phyloP scores from a whole-genome alignment of 2,888 invertebrate genomes.

The Sesia apiformis region DNA sequence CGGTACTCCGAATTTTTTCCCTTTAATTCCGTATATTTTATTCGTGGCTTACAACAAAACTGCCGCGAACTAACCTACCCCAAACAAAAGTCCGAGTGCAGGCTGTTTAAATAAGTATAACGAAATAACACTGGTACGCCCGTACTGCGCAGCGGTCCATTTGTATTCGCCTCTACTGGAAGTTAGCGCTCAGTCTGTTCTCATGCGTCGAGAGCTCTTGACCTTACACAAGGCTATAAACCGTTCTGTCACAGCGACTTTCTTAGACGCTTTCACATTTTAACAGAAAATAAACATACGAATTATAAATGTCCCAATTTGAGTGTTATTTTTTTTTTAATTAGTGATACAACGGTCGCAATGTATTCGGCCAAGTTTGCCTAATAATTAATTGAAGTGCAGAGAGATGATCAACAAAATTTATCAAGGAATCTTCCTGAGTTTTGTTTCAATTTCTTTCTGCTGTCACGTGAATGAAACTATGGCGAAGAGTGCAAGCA shows the following conservation, averaged over 20 bases:
- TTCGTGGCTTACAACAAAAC: neutral
- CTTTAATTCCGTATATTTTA: neutral
- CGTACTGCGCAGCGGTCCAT: slow-evolving; percentile 49
- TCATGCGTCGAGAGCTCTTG: slow-evolving; percentile 34
- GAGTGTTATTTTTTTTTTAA: neutral
- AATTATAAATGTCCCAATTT: neutral
- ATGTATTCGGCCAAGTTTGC: neutral
- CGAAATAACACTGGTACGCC: neutral
- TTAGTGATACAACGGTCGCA: neutral
- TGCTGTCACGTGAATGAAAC: slow-evolving; percentile 68
- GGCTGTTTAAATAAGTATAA: neutral
- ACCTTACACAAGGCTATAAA: neutral
- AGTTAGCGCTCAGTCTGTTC: slow-evolving; percentile 27
- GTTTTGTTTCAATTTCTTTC: slow-evolving; percentile 64
- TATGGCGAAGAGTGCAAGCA: slow-evolving; percentile 64
- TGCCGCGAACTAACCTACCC: neutral
- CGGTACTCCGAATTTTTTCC: neutral
- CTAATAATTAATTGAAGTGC: slow-evolving; percentile 12
- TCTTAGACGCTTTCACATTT: neutral
- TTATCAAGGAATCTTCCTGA: slow-evolving; percentile 63
- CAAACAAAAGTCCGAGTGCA: neutral
- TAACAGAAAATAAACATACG: neutral
- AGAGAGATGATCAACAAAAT: slow-evolving; percentile 60
- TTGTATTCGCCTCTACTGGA: slow-evolving; percentile 26
- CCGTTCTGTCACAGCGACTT: neutral